phyloP scores from a whole-genome alignment of 1,140 invertebrate species.

The Achatina immaculata region DNA sequence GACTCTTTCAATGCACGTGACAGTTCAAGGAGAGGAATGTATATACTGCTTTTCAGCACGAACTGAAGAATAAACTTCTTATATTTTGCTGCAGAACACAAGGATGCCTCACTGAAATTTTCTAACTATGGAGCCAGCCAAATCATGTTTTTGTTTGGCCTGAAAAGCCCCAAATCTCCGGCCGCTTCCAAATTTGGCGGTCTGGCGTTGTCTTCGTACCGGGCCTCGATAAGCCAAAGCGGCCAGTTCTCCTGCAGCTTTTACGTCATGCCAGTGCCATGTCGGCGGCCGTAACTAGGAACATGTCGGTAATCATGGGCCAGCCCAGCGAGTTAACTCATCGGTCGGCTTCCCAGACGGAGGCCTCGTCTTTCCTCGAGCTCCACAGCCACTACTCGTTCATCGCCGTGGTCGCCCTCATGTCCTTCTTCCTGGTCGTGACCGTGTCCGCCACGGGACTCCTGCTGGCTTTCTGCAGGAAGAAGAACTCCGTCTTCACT shows the following conservation, averaged over 20 bases:
- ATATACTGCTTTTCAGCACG: no score
- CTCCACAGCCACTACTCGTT: conserved; percentile 47
- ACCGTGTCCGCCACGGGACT: conserved; percentile 58
- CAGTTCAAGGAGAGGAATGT: no score
- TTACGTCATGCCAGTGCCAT: conserved; percentile 27
- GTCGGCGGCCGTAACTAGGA: conserved; percentile 13
- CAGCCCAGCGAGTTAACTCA: conserved; percentile 10
- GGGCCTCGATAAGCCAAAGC: no score
- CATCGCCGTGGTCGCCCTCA: conserved; percentile 53
- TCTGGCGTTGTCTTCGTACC: background rate
- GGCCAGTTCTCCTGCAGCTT: background rate
- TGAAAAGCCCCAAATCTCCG: background rate
- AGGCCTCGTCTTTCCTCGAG: background rate
- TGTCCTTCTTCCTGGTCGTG: conserved; percentile 62
- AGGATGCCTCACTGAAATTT: no score
- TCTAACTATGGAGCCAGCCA: background rate
- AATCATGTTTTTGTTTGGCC: background rate
- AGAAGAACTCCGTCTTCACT: conserved; percentile 67
- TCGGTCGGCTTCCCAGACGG: background rate
- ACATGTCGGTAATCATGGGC: conserved; percentile 1
- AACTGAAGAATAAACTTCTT: no score
- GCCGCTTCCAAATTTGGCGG: background rate
- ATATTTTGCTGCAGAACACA: no score
- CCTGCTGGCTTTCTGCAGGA: conserved; percentile 64
- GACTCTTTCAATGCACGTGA: no score